phyloP scores from a whole-genome alignment of 2,113 vertebrate species.

The Cariama cristata region DNA sequence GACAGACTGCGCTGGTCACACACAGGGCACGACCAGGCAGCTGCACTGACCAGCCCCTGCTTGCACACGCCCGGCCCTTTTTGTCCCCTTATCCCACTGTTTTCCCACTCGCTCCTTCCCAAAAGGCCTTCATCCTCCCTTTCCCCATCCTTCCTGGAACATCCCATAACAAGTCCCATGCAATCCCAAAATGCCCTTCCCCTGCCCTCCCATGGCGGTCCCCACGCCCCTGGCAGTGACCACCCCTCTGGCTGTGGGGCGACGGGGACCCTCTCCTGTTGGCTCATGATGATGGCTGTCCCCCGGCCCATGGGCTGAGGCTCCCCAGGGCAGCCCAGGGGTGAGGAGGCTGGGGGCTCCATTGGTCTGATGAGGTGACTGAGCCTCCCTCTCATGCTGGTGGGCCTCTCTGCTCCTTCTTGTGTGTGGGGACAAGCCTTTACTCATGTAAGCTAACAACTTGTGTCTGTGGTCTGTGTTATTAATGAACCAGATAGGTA shows the following conservation, averaged over 20 bases:
- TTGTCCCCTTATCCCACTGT: background rate
- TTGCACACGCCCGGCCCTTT: background rate
- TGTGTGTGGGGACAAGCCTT: fast-evolving
- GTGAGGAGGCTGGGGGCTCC: background rate
- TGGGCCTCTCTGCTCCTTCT: background rate
- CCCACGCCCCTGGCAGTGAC: background rate
- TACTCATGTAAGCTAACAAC: background rate
- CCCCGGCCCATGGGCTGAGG: background rate
- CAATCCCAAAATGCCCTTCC: background rate
- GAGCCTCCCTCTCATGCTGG: fast-evolving
- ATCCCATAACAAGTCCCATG: background rate
- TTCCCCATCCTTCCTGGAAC: background rate
- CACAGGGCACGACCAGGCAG: background rate
- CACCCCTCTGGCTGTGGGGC: background rate
- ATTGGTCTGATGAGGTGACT: background rate
- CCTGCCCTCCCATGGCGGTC: background rate
- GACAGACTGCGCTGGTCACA: background rate
- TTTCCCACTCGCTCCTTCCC: background rate
- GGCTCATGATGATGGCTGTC: background rate
- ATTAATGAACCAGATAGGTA: background rate
- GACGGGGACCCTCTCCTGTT: background rate
- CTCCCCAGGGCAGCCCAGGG: fast-evolving
- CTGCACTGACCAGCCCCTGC: background rate
- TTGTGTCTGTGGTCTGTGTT: background rate
- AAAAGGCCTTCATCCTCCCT: background rate